Evolutionary conservation across 2,113 vertebrate species (phyloP).

Genomic region (Caloenas nicobarica): DNA sequence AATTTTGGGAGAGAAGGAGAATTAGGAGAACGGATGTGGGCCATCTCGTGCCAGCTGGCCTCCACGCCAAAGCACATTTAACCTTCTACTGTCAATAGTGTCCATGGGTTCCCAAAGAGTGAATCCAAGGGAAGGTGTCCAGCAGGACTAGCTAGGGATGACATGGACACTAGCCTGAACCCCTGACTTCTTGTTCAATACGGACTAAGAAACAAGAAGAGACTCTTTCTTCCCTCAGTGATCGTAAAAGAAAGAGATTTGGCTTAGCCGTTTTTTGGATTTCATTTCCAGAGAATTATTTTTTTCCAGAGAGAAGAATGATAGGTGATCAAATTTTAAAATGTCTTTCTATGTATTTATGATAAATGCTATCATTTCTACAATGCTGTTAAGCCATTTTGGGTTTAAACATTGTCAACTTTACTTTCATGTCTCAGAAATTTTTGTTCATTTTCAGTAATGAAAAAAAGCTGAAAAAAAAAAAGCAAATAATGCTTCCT

Average conservation of each 20-base stretch:
- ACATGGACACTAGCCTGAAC: neutral
- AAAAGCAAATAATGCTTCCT: neutral
- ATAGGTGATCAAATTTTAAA: neutral
- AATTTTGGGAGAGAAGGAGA: neutral
- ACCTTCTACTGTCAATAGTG: neutral
- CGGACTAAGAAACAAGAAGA: neutral
- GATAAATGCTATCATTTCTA: neutral
- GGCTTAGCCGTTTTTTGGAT: neutral
- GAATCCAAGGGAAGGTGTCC: neutral
- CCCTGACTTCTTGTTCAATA: neutral
- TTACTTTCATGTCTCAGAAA: neutral
- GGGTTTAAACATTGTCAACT: neutral
- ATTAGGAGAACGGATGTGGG: slow-evolving; percentile 18
- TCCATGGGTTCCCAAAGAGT: neutral
- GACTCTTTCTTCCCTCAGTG: neutral
- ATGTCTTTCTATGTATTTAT: neutral
- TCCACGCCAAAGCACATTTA: neutral
- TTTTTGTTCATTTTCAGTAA: neutral
- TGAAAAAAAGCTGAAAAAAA: neutral
- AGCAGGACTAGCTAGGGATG: neutral
- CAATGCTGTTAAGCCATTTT: neutral
- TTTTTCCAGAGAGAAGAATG: neutral
- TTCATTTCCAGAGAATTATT: neutral
- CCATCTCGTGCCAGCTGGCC: slow-evolving; percentile 18
- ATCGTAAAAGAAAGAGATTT: neutral